Percentiles rank a stretch among this genome's conserved stretches.
phyloP scores from a whole-genome alignment of 2,113 vertebrate genomes.

The Pantherophis guttatus region DNA sequence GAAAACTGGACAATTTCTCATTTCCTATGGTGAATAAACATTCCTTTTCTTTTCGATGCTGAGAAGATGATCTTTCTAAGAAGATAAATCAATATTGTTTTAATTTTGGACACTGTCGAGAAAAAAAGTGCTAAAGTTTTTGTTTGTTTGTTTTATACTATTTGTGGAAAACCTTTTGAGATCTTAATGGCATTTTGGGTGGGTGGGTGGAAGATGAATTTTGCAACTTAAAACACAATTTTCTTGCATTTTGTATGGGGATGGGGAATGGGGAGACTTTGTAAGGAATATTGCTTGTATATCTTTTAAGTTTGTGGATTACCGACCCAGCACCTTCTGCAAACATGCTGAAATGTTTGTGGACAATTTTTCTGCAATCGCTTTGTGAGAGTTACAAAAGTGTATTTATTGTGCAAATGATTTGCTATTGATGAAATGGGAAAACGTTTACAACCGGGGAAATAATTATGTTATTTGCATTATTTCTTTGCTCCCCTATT shows the following conservation, averaged over 20 bases:
- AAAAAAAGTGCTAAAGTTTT: slow-evolving; percentile 59
- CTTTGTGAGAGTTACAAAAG: slow-evolving; percentile 50
- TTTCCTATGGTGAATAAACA: not conserved
- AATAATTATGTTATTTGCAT: slow-evolving; percentile 43
- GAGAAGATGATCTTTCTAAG: slow-evolving; percentile 43
- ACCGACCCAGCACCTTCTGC: slow-evolving; percentile 56
- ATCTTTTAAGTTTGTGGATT: slow-evolving; percentile 43
- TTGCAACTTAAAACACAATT: slow-evolving; percentile 34
- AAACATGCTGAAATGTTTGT: slow-evolving; percentile 43
- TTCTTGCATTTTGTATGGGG: slow-evolving; percentile 61
- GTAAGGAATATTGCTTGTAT: slow-evolving; percentile 48
- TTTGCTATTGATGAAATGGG: slow-evolving; percentile 52
- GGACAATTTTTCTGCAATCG: slow-evolving; percentile 54
- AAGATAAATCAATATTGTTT: slow-evolving; percentile 54
- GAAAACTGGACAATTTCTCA: not conserved
- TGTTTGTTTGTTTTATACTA: slow-evolving; percentile 7
- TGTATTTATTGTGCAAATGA: slow-evolving; percentile 64
- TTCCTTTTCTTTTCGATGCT: not conserved
- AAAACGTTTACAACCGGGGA: slow-evolving; percentile 60
- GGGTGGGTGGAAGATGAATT: slow-evolving; percentile 21
- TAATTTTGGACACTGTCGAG: slow-evolving; percentile 27
- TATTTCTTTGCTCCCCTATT: slow-evolving; percentile 62
- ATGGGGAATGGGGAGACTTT: slow-evolving; percentile 1
- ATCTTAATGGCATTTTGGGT: slow-evolving; percentile 40
- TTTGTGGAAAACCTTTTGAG: slow-evolving; percentile 63